phyloP scores from a whole-genome alignment of 2,113 vertebrate genomes.

The Poicephalus gulielmi region DNA sequence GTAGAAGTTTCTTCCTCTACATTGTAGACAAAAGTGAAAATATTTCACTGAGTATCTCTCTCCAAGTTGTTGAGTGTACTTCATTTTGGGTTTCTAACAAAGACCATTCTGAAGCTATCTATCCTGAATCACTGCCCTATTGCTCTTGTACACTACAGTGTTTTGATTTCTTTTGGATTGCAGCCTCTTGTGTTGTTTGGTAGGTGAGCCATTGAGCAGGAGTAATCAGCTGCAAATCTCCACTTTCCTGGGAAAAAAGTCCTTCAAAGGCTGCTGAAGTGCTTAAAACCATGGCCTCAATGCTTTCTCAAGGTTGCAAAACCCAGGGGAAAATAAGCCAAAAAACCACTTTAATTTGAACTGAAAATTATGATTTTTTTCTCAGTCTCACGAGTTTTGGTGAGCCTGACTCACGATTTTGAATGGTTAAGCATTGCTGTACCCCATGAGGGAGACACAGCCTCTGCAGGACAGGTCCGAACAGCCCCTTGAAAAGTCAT shows the following conservation, averaged over 20 bases:
- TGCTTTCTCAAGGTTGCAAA: not conserved
- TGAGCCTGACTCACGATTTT: not conserved
- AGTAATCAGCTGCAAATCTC: not conserved
- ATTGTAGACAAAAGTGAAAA: not conserved
- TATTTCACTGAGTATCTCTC: not conserved
- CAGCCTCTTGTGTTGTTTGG: not conserved
- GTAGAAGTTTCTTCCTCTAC: not conserved
- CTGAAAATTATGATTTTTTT: not conserved
- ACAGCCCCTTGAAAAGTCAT: not conserved
- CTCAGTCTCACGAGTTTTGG: not conserved
- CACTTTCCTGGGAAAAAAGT: constrained; percentile 5
- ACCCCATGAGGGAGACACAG: not conserved
- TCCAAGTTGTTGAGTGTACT: not conserved
- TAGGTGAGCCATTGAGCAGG: not conserved
- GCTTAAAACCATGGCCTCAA: not conserved
- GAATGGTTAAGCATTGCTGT: not conserved
- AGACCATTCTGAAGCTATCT: not conserved
- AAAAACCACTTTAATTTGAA: not conserved
- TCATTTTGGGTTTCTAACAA: not conserved
- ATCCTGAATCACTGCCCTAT: not conserved
- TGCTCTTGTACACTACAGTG: not conserved
- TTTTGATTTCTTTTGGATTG: not conserved
- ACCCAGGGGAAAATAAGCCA: not conserved
- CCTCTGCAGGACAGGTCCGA: not conserved
- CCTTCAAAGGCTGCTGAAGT: constrained; percentile 6